These are phyloP conservation scores for Morpho deidamia DNA, from an alignment of 2,888 invertebrate species.

Conservation along the genomic window DNA sequence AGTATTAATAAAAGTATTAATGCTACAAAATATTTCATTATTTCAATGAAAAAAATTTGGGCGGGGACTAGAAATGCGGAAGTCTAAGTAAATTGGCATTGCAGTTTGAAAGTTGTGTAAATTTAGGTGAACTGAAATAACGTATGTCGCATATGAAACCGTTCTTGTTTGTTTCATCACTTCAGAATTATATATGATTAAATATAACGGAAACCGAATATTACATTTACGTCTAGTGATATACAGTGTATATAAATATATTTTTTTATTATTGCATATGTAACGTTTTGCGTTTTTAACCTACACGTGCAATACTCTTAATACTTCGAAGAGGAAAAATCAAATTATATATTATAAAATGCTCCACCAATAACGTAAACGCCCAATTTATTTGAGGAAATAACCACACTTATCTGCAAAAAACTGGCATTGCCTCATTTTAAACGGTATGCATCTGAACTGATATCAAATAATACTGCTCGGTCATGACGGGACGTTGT, in stretches of 20 bases:
- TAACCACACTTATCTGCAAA: constrained; percentile 21
- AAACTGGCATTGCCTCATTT: not conserved
- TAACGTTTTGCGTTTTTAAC: not conserved
- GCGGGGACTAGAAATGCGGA: not conserved
- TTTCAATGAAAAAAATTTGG: not conserved
- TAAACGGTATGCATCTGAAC: no score
- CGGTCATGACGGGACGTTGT: no score
- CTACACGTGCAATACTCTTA: not conserved
- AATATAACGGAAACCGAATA: no score
- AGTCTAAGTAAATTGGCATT: constrained; percentile 9
- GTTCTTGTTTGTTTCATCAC: no score
- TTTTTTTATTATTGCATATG: no score
- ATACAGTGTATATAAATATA: no score
- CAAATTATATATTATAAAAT: constrained; percentile 1
- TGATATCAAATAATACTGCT: no score
- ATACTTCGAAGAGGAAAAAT: not conserved
- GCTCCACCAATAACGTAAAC: constrained; percentile 6
- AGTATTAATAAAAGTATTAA: no score
- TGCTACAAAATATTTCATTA: not conserved
- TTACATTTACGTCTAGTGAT: no score
- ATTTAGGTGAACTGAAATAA: not conserved
- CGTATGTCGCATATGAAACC: not conserved
- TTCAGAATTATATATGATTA: no score
- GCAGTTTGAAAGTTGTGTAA: constrained; percentile 1
- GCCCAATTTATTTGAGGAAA: constrained; percentile 8